Conservation (phyloP, 2,888 invertebrate species). For the Dioctria rufipes region DNA sequence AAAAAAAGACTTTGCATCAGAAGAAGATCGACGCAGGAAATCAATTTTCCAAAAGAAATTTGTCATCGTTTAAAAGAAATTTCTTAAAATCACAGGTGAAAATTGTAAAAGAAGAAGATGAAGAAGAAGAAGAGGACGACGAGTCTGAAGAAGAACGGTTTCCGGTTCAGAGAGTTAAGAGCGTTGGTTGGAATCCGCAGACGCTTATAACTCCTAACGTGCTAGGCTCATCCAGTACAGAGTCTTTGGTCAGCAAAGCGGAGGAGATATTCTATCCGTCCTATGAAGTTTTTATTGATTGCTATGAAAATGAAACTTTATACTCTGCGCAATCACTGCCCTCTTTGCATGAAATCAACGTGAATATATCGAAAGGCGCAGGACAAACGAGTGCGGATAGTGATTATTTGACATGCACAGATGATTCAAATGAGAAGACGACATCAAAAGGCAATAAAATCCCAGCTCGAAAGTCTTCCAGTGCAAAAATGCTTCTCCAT, state of each 20-base stretch:
- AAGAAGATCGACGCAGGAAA: slow-evolving; percentile 18
- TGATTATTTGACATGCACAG: neutral
- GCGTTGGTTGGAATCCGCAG: slow-evolving; percentile 7
- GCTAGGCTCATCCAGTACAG: neutral
- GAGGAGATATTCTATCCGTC: neutral
- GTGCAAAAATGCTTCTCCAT: slow-evolving; percentile 58
- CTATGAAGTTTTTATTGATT: neutral
- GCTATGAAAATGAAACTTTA: neutral
- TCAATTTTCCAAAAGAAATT: slow-evolving; percentile 9
- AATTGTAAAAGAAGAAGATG: neutral
- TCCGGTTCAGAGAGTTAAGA: neutral
- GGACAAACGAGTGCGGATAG: neutral
- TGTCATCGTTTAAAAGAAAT: neutral
- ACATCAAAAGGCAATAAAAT: neutral
- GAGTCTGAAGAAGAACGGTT: neutral
- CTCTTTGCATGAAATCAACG: neutral
- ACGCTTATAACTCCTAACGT: neutral
- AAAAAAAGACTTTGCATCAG: slow-evolving; percentile 46
- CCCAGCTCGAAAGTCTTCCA: slow-evolving; percentile 12
- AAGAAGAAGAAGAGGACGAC: neutral
- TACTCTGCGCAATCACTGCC: neutral
- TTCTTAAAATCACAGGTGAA: neutral
- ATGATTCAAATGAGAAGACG: neutral
- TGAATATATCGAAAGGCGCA: neutral
- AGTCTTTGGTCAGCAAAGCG: neutral